Evolutionary conservation across 1,140 invertebrate genomes (phyloP).

Genomic region (Drosophila pseudoananassae): DNA sequence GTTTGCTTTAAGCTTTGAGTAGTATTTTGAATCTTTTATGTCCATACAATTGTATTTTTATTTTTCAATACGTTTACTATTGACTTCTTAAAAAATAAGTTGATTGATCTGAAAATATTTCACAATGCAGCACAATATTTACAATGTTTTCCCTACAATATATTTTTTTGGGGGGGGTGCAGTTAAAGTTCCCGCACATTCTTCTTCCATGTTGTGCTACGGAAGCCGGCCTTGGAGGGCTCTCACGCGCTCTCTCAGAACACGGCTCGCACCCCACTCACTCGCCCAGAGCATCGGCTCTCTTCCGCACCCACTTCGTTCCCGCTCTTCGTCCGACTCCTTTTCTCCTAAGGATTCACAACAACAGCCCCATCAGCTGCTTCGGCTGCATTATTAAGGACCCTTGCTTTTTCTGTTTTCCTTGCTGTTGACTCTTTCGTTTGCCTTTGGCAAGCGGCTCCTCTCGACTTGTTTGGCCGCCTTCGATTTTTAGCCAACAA

Average conservation of each 20-base stretch:
- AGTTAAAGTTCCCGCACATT: conserved; percentile 3
- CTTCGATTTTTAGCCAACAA: conserved; percentile 75
- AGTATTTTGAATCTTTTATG: too few relatives aligned
- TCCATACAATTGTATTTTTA: too few relatives aligned
- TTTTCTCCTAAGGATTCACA: neutral
- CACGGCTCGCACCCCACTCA: neutral
- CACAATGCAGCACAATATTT: too few relatives aligned
- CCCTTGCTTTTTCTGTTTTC: conserved; percentile 1
- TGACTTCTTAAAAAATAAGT: too few relatives aligned
- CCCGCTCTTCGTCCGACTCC: neutral
- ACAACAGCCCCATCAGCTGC: conserved; percentile 5
- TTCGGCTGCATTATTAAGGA: neutral
- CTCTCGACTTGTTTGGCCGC: conserved; percentile 65
- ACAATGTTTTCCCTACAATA: neutral
- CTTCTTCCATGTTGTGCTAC: conserved; percentile 8
- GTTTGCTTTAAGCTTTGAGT: too few relatives aligned
- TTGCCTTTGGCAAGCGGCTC: conserved; percentile 56
- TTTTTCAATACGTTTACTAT: too few relatives aligned
- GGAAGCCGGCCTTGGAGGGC: conserved; percentile 32
- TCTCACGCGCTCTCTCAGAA: conserved; percentile 2
- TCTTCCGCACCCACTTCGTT: conserved; percentile 2
- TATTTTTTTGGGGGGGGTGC: conserved; percentile 18
- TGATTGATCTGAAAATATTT: too few relatives aligned
- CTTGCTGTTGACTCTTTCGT: conserved; percentile 25
- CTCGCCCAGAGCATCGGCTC: neutral